phyloP scores from a whole-genome alignment of 1,140 invertebrate species.

The Copidosoma floridanum region DNA sequence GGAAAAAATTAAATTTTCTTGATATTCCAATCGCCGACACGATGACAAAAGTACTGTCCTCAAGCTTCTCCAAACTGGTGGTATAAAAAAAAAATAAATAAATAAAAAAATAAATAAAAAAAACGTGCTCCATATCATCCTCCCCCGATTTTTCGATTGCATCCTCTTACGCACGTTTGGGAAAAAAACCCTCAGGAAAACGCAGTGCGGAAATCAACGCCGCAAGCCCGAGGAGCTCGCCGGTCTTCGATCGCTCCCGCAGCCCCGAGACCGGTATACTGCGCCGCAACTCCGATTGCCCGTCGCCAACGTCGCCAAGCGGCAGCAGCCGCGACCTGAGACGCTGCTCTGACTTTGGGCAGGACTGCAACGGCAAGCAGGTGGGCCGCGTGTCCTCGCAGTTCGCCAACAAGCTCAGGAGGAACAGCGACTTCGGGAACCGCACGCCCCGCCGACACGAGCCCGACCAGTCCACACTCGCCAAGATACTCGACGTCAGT shows the following conservation, averaged over 20 bases:
- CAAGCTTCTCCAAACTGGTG: too few species aligned
- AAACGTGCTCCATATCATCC: too few species aligned
- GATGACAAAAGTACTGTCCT: too few species aligned
- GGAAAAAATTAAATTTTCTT: too few species aligned
- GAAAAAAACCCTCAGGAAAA: too few species aligned
- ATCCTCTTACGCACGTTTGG: too few species aligned
- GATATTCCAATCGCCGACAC: too few species aligned
- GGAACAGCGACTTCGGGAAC: slow-evolving; percentile 51
- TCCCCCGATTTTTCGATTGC: too few species aligned
- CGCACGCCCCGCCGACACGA: slow-evolving; percentile 40
- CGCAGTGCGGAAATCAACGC: too few species aligned
- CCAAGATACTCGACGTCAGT: slow-evolving; percentile 45
- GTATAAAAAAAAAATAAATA: too few species aligned
- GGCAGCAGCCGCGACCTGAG: slow-evolving; percentile 43
- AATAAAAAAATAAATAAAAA: too few species aligned
- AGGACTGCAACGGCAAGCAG: slow-evolving; percentile 44
- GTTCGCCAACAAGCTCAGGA: slow-evolving; percentile 46
- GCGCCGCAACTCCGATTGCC: slow-evolving; percentile 45
- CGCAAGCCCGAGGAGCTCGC: slow-evolving; percentile 15
- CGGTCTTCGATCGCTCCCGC: slow-evolving; percentile 25
- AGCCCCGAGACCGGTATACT: slow-evolving; percentile 32
- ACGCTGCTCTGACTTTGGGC: slow-evolving; percentile 48
- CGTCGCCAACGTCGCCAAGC: slow-evolving; percentile 37
- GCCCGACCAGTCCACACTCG: slow-evolving; percentile 36
- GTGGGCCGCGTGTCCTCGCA: slow-evolving; percentile 39